Evolutionary conservation across 35 echinoderm and acorn worm genomes (phyloP), one percentile per base, ranked within the genome.

Genomic region (Hemicentrotus pulcherrimus): DNA sequence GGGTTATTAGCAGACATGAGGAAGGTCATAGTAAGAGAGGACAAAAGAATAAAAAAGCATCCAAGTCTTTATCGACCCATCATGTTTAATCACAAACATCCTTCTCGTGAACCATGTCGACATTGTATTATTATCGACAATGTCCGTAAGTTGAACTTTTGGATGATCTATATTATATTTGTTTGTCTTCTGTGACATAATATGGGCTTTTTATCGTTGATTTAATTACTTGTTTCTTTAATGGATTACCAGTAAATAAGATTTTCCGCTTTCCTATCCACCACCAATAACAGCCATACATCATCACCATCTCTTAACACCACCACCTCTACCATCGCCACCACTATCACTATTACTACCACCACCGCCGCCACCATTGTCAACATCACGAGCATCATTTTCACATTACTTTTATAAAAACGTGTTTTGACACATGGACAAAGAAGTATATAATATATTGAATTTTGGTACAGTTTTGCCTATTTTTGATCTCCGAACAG

Each of bases 41-140:
- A 78, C 65, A 78, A 78, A 78, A 78, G 65, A 78, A 78, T 78
- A 8, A 78, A 78, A 78, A n/a, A 78, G 65, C 65, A 78, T 78
- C 65, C 65, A 78, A 78, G 65, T 78, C 65, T 78, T 78, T 78
- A 78, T 78, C 65, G 65, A 78, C 65, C 65, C 65, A 24, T 78
- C 65, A 78, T 78, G 65, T 78, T 78, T 78, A 78, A 78, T 78
- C 65, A 78, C 65, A 78, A 78, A 78, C 65, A 78, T 78, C 65
- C 22, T 78, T 78, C 65, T 78, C 65, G 3, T 78, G 65, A 78
- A 4, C 65, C 65, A 78, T 78, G 65, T 28, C 65, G 2, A 78
- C 65, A 78, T 78, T 78, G 65, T 78, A 78, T 28, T 78, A 22
- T n/a, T n/a, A 78, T 28, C 24, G 28, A 78, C 7, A 8, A 78